These are phyloP conservation scores for Poecilia latipinna DNA, from an alignment of 2,113 vertebrate species.

Conservation along the genomic window DNA sequence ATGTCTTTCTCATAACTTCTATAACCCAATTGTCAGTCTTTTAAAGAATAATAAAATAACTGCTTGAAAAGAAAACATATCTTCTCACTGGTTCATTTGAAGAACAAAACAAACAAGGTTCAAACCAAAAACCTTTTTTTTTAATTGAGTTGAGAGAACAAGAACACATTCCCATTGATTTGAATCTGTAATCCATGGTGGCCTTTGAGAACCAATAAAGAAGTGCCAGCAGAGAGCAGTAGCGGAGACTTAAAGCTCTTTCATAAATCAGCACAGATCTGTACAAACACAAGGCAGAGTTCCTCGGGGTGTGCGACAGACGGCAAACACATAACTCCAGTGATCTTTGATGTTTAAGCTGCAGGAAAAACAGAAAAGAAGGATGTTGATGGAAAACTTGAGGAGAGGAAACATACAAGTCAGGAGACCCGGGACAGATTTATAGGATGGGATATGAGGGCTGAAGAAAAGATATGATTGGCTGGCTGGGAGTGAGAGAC, in stretches of 20 bases:
- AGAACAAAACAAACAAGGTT: not conserved
- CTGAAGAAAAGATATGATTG: conserved; percentile 33
- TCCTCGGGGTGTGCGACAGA: conserved; percentile 18
- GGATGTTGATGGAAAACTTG: conserved; percentile 13
- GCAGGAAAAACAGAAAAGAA: not conserved
- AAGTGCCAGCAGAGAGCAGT: conserved; percentile 27
- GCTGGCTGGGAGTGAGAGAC: conserved; percentile 38
- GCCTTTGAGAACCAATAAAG: conserved; percentile 34
- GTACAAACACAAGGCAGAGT: conserved; percentile 19
- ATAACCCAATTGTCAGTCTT: not conserved
- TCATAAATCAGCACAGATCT: conserved; percentile 38
- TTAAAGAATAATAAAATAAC: not conserved
- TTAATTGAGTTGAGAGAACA: not conserved
- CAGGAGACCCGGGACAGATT: conserved; percentile 11
- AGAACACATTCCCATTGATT: conserved; percentile 9
- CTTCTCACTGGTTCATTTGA: not conserved
- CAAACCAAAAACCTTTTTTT: not conserved
- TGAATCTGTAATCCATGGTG: conserved; percentile 15
- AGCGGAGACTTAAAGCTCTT: not conserved
- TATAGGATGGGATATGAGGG: not conserved
- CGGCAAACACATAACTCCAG: conserved; percentile 5
- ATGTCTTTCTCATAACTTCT: not conserved
- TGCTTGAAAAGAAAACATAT: not conserved
- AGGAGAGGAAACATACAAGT: conserved; percentile 14
- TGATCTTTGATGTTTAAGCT: conserved; percentile 34